A percentile compares a stretch with the other conserved stretches of the same genome.
phyloP scores from a whole-genome alignment of 2,888 invertebrate species.

The Tortricodes alternella region DNA sequence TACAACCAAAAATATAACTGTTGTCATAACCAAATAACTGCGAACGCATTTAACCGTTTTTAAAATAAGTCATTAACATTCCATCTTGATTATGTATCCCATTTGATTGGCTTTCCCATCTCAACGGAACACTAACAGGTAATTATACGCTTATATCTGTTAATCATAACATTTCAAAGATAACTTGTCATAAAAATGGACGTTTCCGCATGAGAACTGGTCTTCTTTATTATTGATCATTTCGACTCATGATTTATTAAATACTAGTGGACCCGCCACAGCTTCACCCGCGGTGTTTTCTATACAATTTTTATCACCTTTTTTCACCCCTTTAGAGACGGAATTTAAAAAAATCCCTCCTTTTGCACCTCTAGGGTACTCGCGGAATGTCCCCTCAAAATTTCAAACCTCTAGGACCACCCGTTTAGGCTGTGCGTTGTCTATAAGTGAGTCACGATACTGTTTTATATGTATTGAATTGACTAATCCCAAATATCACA shows the following conservation, averaged over 20 bases:
- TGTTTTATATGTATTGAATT: too few relatives aligned
- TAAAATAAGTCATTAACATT: conserved; percentile 19
- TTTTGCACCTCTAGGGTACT: too few relatives aligned
- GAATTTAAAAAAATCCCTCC: too few relatives aligned
- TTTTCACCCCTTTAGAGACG: too few relatives aligned
- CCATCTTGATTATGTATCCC: conserved; percentile 19
- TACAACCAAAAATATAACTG: neutral
- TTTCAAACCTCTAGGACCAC: too few relatives aligned
- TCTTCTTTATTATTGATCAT: conserved; percentile 21
- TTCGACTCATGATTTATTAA: neutral
- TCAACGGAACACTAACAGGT: conserved; percentile 4
- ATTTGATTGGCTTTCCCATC: conserved; percentile 18
- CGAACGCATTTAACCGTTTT: neutral
- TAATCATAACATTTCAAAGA: conserved; percentile 28
- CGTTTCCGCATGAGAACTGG: conserved; percentile 28
- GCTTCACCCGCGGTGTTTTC: too few relatives aligned
- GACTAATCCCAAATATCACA: too few relatives aligned
- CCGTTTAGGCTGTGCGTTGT: too few relatives aligned
- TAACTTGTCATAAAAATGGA: conserved; percentile 27
- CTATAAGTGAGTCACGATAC: too few relatives aligned
- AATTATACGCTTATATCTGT: conserved; percentile 23
- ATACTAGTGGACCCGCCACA: too few relatives aligned
- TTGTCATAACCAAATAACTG: neutral
- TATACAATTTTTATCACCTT: too few relatives aligned
- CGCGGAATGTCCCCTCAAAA: too few relatives aligned